Evolutionary conservation across 2,113 vertebrate genomes (phyloP).

Genomic region (Isurus oxyrinchus): DNA sequence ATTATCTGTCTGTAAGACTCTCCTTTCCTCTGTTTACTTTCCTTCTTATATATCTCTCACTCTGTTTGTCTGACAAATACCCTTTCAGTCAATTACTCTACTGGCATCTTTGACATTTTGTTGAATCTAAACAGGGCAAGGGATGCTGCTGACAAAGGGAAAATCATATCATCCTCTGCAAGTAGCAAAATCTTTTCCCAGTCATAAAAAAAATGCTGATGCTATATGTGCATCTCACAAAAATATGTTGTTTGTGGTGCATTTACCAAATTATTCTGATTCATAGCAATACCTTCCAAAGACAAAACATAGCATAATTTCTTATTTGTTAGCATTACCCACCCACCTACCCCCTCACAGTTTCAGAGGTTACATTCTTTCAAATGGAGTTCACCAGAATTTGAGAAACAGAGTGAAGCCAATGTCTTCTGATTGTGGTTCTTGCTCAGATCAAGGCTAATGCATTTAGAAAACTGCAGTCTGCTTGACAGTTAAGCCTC

Average conservation of each 20-base stretch:
- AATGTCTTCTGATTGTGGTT: too few species aligned
- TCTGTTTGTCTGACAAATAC: neutral
- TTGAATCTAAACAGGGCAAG: neutral
- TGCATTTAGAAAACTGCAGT: neutral
- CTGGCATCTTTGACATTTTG: neutral
- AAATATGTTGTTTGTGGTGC: neutral
- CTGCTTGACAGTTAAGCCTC: neutral
- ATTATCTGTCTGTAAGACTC: neutral
- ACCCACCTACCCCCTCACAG: too few species aligned
- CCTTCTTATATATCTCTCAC: neutral
- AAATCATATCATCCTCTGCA: neutral
- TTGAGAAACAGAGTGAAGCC: neutral
- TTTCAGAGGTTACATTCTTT: too few species aligned
- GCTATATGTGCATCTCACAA: neutral
- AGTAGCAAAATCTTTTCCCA: neutral
- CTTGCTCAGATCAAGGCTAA: too few species aligned
- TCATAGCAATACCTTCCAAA: slow-evolving; percentile 5
- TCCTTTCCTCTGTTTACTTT: neutral
- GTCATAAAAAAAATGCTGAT: neutral
- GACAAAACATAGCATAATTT: neutral
- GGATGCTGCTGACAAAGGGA: neutral
- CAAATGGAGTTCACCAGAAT: neutral
- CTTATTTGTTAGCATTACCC: neutral
- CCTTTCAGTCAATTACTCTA: neutral
- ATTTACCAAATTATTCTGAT: neutral